phyloP scores from a whole-genome alignment of 2,888 invertebrate genomes.

The Nephrotoma appendiculata region DNA sequence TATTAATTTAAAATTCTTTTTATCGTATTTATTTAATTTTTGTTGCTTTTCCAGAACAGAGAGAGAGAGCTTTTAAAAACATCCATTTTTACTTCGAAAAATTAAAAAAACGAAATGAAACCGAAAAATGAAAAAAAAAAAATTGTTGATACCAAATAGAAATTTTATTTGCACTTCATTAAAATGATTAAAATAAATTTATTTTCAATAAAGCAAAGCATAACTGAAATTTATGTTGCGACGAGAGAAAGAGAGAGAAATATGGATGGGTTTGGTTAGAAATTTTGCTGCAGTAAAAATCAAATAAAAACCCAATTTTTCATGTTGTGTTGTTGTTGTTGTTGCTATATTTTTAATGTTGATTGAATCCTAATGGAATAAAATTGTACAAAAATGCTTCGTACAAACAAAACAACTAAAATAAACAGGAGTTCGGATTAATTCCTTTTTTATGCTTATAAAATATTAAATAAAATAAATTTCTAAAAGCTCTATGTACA shows the following conservation, averaged over 20 bases:
- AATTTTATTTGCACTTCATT: neutral
- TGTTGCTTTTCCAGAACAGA: neutral
- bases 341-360: neutral
- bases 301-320: neutral
- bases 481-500: neutral
- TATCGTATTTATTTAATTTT: neutral
- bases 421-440: neutral
- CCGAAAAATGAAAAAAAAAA: neutral
- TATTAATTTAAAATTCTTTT: neutral
- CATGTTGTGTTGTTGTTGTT: too few species aligned
- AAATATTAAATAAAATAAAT: neutral
- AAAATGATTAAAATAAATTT: neutral
- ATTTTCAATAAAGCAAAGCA: neutral
- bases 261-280: neutral
- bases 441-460: neutral
- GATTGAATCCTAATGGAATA: neutral
- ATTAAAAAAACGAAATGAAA: neutral
- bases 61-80: neutral
- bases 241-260: neutral
- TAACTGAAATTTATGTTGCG: neutral
- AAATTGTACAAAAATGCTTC: neutral
- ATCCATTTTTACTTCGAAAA: neutral
- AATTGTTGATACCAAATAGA: neutral
- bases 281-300: neutral
- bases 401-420: neutral